Conservation (phyloP, 1,140 invertebrate species). For the Tenebrio molitor region DNA sequence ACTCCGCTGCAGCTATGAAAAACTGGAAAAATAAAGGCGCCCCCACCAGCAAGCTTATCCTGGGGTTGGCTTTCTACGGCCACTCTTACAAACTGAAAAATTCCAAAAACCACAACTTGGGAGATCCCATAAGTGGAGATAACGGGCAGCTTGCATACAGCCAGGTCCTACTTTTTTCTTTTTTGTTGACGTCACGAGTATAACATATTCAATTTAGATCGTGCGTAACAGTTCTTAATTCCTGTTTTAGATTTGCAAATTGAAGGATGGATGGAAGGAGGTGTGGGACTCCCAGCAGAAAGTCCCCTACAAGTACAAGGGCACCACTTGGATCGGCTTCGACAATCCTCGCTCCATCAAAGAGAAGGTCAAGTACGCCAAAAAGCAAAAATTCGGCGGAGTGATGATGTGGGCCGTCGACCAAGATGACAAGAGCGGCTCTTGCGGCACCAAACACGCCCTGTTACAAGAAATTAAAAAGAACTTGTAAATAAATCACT, state of each 20-base stretch:
- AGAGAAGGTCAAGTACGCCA: conserved; percentile 64
- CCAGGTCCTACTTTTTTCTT: conserved; percentile 63
- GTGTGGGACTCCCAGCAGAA: conserved; percentile 69
- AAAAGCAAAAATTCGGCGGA: neutral
- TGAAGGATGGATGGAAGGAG: conserved; percentile 66
- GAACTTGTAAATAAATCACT: conserved; percentile 1
- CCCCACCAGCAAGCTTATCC: conserved; percentile 70
- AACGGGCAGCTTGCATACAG: conserved; percentile 72
- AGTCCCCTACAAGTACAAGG: conserved; percentile 75
- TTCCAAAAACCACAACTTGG: conserved; percentile 64
- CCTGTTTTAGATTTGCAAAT: conserved; percentile 46
- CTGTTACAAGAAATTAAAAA: conserved; percentile 7
- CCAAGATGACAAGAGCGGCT: conserved; percentile 77
- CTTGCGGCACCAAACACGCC: conserved; percentile 65
- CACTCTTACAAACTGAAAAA: conserved; percentile 72
- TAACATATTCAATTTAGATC: no score
- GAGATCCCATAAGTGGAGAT: conserved; percentile 66
- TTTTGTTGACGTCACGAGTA: neutral
- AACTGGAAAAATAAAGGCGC: conserved; percentile 42
- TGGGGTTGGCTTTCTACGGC: conserved; percentile 77
- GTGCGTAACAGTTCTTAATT: no score
- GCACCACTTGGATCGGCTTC: conserved; percentile 80
- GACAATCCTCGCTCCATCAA: conserved; percentile 73
- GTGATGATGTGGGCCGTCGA: conserved; percentile 74
- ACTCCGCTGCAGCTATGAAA: conserved; percentile 40